Evolutionary conservation across 2,113 vertebrate genomes (phyloP).

Genomic region (Lampris incognitus): DNA sequence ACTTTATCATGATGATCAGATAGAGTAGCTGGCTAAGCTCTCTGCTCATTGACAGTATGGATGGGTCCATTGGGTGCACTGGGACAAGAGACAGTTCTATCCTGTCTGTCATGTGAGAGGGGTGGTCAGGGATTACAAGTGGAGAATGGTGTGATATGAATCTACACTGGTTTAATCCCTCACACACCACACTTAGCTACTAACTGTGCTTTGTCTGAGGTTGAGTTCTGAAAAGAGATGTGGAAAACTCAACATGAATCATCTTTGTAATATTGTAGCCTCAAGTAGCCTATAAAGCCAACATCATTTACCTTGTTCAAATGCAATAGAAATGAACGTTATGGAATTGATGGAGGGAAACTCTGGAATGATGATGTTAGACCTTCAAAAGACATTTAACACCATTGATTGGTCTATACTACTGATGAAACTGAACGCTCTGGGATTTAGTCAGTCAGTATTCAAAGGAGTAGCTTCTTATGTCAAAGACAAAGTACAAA

Average conservation of each 20-base stretch:
- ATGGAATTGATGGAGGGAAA: background rate
- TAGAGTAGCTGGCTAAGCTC: constrained; percentile 48
- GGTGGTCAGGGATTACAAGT: background rate
- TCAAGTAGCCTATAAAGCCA: too few species aligned
- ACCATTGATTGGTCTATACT: too few species aligned
- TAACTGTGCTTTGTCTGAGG: background rate
- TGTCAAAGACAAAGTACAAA: too few species aligned
- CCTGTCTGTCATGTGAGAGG: constrained; percentile 3
- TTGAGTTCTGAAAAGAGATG: background rate
- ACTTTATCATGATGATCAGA: constrained; percentile 70
- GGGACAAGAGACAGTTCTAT: background rate
- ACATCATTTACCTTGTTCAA: background rate
- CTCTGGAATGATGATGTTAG: background rate
- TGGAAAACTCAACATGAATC: background rate
- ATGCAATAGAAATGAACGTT: background rate
- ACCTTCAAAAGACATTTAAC: too few species aligned
- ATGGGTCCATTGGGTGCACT: constrained; percentile 20
- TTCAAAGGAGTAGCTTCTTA: too few species aligned
- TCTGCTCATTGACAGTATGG: constrained; percentile 33
- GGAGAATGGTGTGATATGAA: background rate
- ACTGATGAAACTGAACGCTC: too few species aligned
- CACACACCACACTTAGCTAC: background rate
- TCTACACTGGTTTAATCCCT: constrained; percentile 2
- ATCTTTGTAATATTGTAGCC: too few species aligned
- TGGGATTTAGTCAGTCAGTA: too few species aligned